Conservation (phyloP, 2,888 invertebrate species). For the Piscicola geometra region DNA sequence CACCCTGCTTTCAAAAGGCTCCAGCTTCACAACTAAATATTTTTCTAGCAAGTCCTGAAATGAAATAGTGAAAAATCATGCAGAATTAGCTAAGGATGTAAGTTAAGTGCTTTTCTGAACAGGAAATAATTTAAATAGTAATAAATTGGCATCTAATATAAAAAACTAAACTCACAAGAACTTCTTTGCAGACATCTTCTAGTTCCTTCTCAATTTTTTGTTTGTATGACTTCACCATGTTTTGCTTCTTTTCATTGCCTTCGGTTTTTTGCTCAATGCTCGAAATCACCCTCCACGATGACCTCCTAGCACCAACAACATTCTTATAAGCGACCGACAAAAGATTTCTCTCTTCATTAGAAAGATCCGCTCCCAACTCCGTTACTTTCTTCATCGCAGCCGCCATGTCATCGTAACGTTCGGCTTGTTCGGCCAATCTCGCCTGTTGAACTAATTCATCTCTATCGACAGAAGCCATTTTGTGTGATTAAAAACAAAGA, state of each 20-base stretch:
- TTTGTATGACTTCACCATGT: conserved; percentile 99
- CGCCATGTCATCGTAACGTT: conserved; percentile 82
- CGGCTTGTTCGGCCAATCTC: conserved; percentile 38
- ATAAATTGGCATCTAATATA: not conserved
- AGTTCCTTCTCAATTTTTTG: conserved; percentile 99
- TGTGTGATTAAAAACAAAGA: not conserved
- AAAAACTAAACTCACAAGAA: conserved; percentile 70
- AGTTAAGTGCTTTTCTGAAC: not conserved
- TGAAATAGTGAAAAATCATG: not conserved
- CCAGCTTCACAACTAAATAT: conserved; percentile 97
- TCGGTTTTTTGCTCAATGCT: conserved; percentile 99
- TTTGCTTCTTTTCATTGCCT: conserved; percentile 69
- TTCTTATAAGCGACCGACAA: conserved; percentile 98
- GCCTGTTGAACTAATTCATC: conserved; percentile 36
- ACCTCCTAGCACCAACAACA: conserved; percentile 92
- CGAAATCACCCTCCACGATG: conserved; percentile 97
- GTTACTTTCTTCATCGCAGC: conserved; percentile 96
- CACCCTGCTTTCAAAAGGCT: conserved; percentile 97
- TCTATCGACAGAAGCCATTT: conserved; percentile 32
- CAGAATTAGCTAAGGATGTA: no score
- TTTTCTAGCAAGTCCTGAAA: conserved; percentile 88
- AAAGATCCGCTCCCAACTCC: conserved; percentile 85
- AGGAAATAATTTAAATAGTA: not conserved
- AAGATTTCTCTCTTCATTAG: conserved; percentile 95
- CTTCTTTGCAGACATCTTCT: conserved; percentile 97